Base-by-base conservation (phyloP, 35 echinoderm and acorn worm genomes). In the Anneissia japonica region DNA sequence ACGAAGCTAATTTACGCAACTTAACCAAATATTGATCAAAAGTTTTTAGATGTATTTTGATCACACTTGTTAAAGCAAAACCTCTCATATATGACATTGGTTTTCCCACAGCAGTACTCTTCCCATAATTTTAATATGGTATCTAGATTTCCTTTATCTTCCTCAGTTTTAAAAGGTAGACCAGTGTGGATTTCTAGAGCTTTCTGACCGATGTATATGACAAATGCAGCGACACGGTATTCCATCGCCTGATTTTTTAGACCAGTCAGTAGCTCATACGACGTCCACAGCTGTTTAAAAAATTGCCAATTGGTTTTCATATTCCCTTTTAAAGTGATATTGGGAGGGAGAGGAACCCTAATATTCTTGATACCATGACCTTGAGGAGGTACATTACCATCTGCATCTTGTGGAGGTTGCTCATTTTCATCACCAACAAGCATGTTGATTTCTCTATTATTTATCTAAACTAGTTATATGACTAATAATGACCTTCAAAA, bases 11-110 rank as follows among this genome's bases (percentile, higher is more conserved):
- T 36, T 72, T 77, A 80, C 90, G 45, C 14, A 88, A 34, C 38
- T 72, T 82, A 23, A 83, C 38, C 13, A 88, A 37, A 43, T 73
- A 92, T 73, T 74, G 26, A 39, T 88, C 90, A 64, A 33, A 87
- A 81, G 14, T 36, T 75, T 75, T 91, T 78, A 46, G 35, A 64
- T 35, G 29, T 46, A 38, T 87, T 31, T 45, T 92, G 86, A 4
- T 35, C 39, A 29, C 81, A 72, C 13, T 88, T 83, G 36, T 88
- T 92, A 43, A 92, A 92, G n/a, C 81, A 30, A 40, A 19, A 90
- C 26, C 73, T 46, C 80, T 88, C 86, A 79, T 84, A 88, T 11
- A 86, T 92, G 0, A 88, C 80, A 41, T 92, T 92, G 0, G 84
- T 83, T 80, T 64, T 9, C 51, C 51, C 51, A 64, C 51, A 64